phyloP scores from a whole-genome alignment of 35 echinoderm and acorn worm species.

The Ophioderma brevispina region DNA sequence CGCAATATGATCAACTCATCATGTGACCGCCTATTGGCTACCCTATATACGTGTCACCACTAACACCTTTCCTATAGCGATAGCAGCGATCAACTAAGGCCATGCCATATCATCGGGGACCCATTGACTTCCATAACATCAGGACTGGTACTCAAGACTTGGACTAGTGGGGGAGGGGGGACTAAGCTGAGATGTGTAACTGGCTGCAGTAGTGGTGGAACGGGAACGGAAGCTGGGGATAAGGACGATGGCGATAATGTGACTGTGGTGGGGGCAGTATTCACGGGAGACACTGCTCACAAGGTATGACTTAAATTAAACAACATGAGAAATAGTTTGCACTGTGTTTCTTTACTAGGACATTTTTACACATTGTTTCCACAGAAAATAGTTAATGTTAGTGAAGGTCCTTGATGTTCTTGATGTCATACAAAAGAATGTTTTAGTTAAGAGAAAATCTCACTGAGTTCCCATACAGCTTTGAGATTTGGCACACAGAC shows the following conservation, averaged over 20 bases:
- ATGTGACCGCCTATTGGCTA: slow-evolving; percentile 99
- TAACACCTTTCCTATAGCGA: slow-evolving; percentile 96
- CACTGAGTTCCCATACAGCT: no score
- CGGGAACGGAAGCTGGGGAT: slow-evolving; percentile 53
- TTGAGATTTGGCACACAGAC: no score
- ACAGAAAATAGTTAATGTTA: no score
- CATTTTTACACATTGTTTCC: no score
- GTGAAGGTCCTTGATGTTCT: no score
- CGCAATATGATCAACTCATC: slow-evolving; percentile 99
- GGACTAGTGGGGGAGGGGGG: no score
- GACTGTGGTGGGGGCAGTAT: slow-evolving; percentile 32
- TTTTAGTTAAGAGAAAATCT: no score
- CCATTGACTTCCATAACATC: slow-evolving; percentile 87
- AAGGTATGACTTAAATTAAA: not conserved
- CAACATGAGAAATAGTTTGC: no score
- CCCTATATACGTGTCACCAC: slow-evolving; percentile 96
- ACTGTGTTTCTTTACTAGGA: no score
- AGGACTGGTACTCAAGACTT: slow-evolving; percentile 71
- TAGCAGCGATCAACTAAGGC: slow-evolving; percentile 72
- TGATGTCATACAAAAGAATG: no score
- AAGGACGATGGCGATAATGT: slow-evolving; percentile 79
- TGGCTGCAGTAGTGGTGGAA: slow-evolving; percentile 94
- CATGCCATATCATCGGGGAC: slow-evolving; percentile 62
- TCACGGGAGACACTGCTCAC: not conserved
- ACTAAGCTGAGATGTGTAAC: slow-evolving; percentile 74